A percentile compares a stretch with the other conserved stretches of the same genome.
phyloP scores from a whole-genome alignment of 2,797 vertebrate genomes.

The Monodelphis domestica region DNA sequence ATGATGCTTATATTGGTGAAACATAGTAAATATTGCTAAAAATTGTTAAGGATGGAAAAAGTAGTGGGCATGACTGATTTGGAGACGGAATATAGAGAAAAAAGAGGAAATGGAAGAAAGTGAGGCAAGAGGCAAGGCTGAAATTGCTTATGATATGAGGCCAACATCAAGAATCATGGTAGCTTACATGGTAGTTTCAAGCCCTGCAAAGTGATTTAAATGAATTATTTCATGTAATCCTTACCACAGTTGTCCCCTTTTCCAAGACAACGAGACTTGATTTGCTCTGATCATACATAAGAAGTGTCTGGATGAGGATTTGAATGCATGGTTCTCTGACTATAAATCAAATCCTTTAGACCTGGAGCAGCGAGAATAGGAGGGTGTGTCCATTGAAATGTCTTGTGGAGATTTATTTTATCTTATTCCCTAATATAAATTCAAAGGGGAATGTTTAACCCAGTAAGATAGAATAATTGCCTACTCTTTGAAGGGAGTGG shows the following conservation, averaged over 20 bases:
- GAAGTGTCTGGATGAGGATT: not conserved
- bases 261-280: not conserved
- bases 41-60: not conserved
- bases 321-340: not conserved
- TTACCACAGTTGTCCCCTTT: not conserved
- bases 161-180: not conserved
- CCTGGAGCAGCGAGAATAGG: not conserved
- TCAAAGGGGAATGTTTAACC: not conserved
- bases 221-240: not conserved
- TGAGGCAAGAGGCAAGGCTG: not conserved
- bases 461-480: not conserved
- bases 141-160: not conserved
- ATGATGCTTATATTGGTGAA: not conserved
- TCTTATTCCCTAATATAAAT: not conserved
- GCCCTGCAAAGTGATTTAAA: not conserved
- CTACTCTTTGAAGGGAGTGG: not conserved
- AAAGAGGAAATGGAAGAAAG: not conserved
- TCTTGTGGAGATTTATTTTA: not conserved
- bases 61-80: not conserved
- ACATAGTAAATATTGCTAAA: not conserved
- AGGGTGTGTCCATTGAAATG: too few species aligned
- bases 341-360: not conserved
- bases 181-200: not conserved
- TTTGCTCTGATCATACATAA: not conserved
- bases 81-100: not conserved